phyloP scores from a whole-genome alignment of 2,797 vertebrate species.

The Staurois parvus region DNA sequence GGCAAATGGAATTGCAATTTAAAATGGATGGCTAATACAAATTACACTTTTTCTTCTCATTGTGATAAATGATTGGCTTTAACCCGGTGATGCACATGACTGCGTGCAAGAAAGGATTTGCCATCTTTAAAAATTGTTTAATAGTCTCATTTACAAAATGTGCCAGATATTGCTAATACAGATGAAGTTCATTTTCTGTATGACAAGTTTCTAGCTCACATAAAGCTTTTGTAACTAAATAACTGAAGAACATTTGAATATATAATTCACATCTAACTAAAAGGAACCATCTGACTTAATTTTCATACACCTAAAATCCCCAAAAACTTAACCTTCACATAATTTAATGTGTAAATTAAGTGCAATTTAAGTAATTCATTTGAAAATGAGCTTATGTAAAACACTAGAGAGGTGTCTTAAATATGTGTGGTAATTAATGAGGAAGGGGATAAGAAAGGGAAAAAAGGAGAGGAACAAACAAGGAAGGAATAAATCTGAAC shows the following conservation, averaged over 20 bases:
- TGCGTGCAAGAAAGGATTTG: slow-evolving; percentile 5
- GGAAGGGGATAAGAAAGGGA: no score
- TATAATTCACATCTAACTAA: background rate
- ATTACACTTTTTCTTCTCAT: background rate
- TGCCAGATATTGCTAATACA: slow-evolving; percentile 3
- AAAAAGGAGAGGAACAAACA: no score
- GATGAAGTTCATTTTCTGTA: slow-evolving; percentile 4
- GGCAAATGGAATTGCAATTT: background rate
- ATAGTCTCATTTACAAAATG: slow-evolving; percentile 5
- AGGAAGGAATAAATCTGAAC: no score
- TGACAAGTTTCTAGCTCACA: background rate
- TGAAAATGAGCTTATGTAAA: no score
- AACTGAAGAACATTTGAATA: background rate
- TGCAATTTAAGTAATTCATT: no score
- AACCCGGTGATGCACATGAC: background rate
- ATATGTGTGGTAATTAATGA: no score
- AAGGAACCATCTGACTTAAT: background rate
- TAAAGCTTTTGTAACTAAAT: background rate
- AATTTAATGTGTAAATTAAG: no score
- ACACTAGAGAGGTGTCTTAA: no score
- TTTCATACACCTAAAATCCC: background rate
- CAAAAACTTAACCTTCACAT: no score
- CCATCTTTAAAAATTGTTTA: background rate
- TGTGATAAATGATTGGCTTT: slow-evolving; percentile 18
- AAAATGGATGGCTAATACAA: slow-evolving; percentile 2